Percentiles rank a stretch among this genome's conserved stretches.
phyloP scores from a whole-genome alignment of 2,888 invertebrate genomes.

The Bursaphelenchus okinawaensis region DNA sequence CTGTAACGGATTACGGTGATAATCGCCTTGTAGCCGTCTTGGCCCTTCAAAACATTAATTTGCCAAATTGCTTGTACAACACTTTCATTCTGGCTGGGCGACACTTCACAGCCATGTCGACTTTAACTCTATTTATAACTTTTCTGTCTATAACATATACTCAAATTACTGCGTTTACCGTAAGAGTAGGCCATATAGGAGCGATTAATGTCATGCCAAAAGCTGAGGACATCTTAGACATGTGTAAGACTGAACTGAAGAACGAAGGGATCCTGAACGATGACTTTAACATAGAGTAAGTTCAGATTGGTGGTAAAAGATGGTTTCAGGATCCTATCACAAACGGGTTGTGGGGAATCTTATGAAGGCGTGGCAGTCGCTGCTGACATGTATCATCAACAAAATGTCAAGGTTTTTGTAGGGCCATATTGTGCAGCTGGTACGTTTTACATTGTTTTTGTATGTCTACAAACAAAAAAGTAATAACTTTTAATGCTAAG shows the following conservation, averaged over 20 bases:
- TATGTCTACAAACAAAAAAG: background rate
- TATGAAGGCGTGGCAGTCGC: conserved; percentile 54
- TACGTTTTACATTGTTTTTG: too few relatives aligned
- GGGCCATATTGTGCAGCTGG: conserved; percentile 56
- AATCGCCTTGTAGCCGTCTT: background rate
- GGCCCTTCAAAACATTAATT: background rate
- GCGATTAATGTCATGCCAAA: conserved; percentile 53
- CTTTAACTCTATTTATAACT: too few relatives aligned
- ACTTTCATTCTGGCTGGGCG: too few relatives aligned
- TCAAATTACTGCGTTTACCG: too few relatives aligned
- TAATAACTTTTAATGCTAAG: background rate
- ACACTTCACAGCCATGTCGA: too few relatives aligned
- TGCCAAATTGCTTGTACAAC: background rate
- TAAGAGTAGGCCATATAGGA: conserved; percentile 45
- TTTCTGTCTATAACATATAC: too few relatives aligned
- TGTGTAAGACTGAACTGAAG: conserved; percentile 42
- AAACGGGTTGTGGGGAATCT: conserved; percentile 52
- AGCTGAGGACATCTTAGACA: conserved; percentile 47
- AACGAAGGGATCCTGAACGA: conserved; percentile 46
- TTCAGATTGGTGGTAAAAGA: background rate
- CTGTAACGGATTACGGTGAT: background rate
- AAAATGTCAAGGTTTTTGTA: conserved; percentile 52
- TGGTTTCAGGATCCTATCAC: conserved; percentile 35
- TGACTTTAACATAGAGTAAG: conserved; percentile 50
- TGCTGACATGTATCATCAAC: conserved; percentile 56